phyloP scores from a whole-genome alignment of 2,797 vertebrate genomes.

The Brachyalestes nurse region DNA sequence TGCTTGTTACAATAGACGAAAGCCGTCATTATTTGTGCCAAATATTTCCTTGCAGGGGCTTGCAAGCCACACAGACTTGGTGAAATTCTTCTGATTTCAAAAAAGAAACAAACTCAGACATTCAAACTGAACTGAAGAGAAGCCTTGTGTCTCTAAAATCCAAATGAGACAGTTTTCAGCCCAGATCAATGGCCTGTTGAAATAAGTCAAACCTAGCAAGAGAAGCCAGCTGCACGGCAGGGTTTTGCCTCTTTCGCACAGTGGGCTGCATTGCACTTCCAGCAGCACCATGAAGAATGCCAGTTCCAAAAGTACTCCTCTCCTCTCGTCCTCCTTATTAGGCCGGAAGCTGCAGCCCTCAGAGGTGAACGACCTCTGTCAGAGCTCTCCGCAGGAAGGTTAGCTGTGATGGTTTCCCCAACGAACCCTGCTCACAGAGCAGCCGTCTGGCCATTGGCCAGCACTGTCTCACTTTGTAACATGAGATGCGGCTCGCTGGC shows the following conservation, averaged over 20 bases:
- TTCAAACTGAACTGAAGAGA: neutral
- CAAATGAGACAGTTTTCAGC: neutral
- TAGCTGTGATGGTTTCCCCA: neutral
- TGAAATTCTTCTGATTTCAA: neutral
- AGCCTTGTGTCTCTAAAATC: neutral
- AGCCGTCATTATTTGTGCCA: neutral
- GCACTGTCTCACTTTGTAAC: neutral
- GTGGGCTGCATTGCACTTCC: conserved; percentile 37
- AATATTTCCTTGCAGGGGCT: neutral
- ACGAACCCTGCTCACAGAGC: neutral
- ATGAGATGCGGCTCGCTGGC: neutral
- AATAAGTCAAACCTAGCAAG: conserved; percentile 59
- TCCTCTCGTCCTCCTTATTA: neutral
- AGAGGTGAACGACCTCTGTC: neutral
- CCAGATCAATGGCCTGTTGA: neutral
- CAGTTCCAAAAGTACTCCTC: neutral
- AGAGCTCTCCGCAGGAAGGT: neutral
- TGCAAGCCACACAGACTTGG: neutral
- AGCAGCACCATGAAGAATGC: conserved; percentile 6
- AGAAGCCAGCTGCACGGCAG: conserved; percentile 48
- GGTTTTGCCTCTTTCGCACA: conserved; percentile 56
- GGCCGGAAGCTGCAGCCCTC: neutral
- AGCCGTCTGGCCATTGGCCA: neutral
- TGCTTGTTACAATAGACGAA: neutral
- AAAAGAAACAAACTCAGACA: neutral